phyloP scores from a whole-genome alignment of 2,113 vertebrate genomes.

The Porphyrio hochstetteri region DNA sequence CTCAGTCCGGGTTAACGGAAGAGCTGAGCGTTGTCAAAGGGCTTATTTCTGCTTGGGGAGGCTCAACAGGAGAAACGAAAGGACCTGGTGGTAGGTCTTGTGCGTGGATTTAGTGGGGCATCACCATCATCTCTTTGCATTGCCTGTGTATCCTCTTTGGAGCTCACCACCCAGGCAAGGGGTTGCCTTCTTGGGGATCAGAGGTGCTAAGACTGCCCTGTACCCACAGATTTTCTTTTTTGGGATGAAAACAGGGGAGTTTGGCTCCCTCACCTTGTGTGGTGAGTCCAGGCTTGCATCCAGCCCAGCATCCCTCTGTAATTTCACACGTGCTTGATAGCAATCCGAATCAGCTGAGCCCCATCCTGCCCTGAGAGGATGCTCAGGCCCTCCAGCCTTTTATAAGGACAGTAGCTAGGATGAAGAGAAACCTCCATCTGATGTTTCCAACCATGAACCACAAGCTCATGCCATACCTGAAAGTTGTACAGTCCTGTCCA shows the following conservation, averaged over 20 bases:
- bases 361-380: background rate
- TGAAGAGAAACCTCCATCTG: background rate
- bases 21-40: rapidly evolving
- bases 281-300: background rate
- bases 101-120: background rate
- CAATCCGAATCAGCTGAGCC: rapidly evolving
- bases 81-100: background rate
- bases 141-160: rapidly evolving
- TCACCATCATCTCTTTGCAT: background rate
- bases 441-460: rapidly evolving
- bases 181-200: background rate
- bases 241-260: background rate
- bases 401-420: rapidly evolving
- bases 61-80: background rate
- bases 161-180: rapidly evolving
- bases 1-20: background rate
- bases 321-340: rapidly evolving
- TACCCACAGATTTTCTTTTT: rapidly evolving
- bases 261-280: rapidly evolving
- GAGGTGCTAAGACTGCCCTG: rapidly evolving
- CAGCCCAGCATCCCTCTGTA: background rate
- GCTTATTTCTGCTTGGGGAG: background rate
- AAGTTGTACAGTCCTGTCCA: rapidly evolving
- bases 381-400: background rate
- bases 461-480: rapidly evolving